A percentile compares a stretch with the other conserved stretches of the same genome.
Conservation (phyloP, 2,113 vertebrate genomes). For the Gorsachius goisagi region DNA sequence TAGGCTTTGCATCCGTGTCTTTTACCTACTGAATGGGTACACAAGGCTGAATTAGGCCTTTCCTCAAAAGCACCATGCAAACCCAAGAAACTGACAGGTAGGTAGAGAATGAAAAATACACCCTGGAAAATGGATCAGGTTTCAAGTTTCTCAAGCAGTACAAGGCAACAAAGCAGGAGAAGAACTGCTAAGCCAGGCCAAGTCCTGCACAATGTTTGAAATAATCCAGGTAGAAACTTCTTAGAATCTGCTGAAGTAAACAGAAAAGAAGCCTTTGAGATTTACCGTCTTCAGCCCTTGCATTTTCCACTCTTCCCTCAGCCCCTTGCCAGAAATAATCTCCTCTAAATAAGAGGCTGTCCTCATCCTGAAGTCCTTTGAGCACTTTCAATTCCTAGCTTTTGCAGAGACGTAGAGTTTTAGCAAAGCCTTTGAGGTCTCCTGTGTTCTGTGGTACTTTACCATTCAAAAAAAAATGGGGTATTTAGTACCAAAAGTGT, state of each 20-base stretch:
- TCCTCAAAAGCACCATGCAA: background rate
- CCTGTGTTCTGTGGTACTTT: background rate
- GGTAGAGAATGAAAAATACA: constrained; percentile 1
- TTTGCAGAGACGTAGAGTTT: background rate
- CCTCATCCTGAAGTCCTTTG: background rate
- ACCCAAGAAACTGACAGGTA: background rate
- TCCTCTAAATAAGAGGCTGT: background rate
- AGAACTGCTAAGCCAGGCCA: background rate
- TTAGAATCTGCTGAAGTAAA: background rate
- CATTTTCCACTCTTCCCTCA: background rate
- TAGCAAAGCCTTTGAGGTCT: background rate
- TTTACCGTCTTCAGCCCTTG: background rate
- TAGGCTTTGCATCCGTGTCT: background rate
- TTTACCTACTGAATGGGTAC: background rate
- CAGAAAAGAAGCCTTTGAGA: background rate
- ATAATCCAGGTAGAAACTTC: background rate
- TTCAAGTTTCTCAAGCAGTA: background rate
- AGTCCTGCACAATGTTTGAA: background rate
- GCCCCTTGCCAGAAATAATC: background rate
- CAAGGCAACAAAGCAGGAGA: background rate
- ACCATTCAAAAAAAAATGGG: background rate
- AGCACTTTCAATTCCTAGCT: background rate
- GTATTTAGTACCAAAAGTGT: background rate
- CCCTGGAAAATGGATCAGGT: background rate
- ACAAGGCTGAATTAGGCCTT: background rate